Percentiles rank a stretch among this genome's conserved stretches.
phyloP scores from a whole-genome alignment of 2,888 invertebrate species.

The Oligia fasciuncula region DNA sequence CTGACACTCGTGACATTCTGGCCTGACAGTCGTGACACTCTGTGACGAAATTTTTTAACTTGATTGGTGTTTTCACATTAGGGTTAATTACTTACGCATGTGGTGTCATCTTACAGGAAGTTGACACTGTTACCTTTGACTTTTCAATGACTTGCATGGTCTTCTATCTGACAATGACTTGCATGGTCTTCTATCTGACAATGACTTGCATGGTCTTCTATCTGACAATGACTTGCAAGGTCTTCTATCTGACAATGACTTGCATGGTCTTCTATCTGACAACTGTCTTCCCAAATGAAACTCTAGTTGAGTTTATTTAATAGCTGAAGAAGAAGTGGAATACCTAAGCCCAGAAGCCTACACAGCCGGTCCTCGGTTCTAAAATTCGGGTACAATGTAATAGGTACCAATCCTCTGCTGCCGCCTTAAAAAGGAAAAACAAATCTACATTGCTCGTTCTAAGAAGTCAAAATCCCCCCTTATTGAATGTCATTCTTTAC shows the following conservation, averaged over 20 bases:
- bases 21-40: too few relatives aligned
- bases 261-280: neutral
- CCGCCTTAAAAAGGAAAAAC: neutral
- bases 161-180: neutral
- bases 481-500: neutral
- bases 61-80: neutral
- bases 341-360: neutral
- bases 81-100: constrained; percentile 3
- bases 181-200: neutral
- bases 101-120: neutral
- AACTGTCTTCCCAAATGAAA: neutral
- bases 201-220: too few relatives aligned
- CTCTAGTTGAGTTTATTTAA: too few relatives aligned
- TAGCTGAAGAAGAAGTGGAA: neutral
- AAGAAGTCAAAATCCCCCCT: neutral
- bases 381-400: neutral
- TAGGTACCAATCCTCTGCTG: neutral
- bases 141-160: neutral
- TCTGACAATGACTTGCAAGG: neutral
- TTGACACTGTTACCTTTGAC: constrained; percentile 20
- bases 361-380: neutral
- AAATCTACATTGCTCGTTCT: neutral
- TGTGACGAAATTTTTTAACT: neutral
- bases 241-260: neutral
- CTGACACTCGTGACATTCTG: neutral